Conservation (phyloP, 1,140 invertebrate genomes). For the Goniozus legneri region DNA sequence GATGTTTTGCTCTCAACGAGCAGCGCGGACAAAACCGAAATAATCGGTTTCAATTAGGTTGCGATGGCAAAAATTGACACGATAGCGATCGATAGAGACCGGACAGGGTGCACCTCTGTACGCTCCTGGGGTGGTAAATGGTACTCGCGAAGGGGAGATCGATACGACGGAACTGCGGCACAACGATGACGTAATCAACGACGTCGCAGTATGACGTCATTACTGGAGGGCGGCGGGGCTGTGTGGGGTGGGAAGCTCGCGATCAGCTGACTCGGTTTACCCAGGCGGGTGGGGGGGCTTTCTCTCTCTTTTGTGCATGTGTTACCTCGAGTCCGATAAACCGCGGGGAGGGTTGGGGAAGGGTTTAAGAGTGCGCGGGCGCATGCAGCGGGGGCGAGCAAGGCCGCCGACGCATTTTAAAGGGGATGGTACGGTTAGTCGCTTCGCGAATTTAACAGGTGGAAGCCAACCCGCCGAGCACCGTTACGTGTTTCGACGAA, state of each 20-base stretch:
- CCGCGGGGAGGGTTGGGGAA: neutral
- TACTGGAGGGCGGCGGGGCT: constrained; percentile 18
- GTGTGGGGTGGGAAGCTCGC: constrained; percentile 13
- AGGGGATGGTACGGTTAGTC: constrained; percentile 31
- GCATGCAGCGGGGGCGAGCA: constrained; percentile 29
- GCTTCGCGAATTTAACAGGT: constrained; percentile 33
- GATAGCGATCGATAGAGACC: too few relatives aligned
- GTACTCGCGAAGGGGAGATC: constrained; percentile 26
- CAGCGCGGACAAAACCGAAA: too few relatives aligned
- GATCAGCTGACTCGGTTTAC: neutral
- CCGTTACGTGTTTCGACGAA: too few relatives aligned
- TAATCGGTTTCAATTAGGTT: too few relatives aligned
- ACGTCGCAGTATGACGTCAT: constrained; percentile 48
- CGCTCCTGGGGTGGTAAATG: too few relatives aligned
- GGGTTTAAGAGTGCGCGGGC: constrained; percentile 10
- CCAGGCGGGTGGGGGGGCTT: neutral
- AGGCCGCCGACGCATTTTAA: constrained; percentile 45
- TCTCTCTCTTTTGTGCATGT: neutral
- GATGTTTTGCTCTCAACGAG: too few relatives aligned
- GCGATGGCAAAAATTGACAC: too few relatives aligned
- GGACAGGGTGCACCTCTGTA: too few relatives aligned
- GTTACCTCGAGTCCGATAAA: neutral
- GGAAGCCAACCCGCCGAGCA: constrained; percentile 13
- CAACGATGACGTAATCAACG: constrained; percentile 47
- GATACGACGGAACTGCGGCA: constrained; percentile 53